These are phyloP conservation scores for Nebria ingens DNA, from an alignment of 1,140 invertebrate genomes.

Conservation along the genomic window DNA sequence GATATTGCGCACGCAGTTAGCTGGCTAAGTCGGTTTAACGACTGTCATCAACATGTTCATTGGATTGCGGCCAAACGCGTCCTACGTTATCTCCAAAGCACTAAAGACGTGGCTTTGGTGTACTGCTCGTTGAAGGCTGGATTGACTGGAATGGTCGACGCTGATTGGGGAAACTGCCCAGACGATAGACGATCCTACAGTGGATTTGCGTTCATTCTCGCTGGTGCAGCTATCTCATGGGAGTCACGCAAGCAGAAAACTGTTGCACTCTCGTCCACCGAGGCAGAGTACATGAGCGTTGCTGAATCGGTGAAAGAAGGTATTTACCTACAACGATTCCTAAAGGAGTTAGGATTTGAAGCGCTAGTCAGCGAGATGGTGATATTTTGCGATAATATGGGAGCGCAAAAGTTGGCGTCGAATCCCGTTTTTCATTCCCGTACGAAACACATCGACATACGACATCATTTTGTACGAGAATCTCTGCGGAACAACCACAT, in stretches of 20 bases:
- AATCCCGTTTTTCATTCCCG: background rate
- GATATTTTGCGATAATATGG: background rate
- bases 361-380: background rate
- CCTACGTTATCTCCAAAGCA: background rate
- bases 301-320: slow-evolving; percentile 17
- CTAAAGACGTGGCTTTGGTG: background rate
- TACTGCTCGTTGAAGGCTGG: background rate
- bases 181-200: background rate
- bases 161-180: background rate
- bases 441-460: background rate
- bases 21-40: background rate
- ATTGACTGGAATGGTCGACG: background rate
- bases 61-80: background rate
- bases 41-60: background rate
- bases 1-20: background rate
- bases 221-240: slow-evolving; percentile 21
- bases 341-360: background rate
- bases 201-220: slow-evolving; percentile 15
- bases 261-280: slow-evolving; percentile 18
- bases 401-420: background rate
- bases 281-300: slow-evolving; percentile 20
- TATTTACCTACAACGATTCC: slow-evolving; percentile 12
- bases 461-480: background rate
- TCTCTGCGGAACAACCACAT: background rate
- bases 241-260: slow-evolving; percentile 13